Evolutionary conservation across 2,888 invertebrate species (phyloP), one percentile per base, ranked within the genome.

Genomic region (Ichneumon xanthorius): DNA sequence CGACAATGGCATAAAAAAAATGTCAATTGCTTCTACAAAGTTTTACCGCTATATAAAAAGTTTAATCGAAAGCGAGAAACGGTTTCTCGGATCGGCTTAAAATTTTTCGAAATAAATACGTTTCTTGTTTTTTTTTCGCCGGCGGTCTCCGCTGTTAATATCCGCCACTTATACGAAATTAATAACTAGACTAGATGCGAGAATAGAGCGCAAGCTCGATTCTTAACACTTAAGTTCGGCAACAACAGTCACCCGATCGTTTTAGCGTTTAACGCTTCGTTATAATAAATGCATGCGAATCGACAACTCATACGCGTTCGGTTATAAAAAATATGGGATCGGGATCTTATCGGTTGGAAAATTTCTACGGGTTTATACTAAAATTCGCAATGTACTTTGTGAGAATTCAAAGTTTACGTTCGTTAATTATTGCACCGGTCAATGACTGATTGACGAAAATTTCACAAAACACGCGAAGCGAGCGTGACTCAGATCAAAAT

Each of bases 291-390:
- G 85, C 88, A 88, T 88, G 87, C 87, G 79, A 85, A 19, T 81
- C 76, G 75, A 73, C 82, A 86, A 84, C 75, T 80, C 85, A 76
- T 82, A 84, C 81, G 81, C 78, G 73, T 80, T 73, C 50, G 80
- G 73, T 79, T 86, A 80, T 80, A 78, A 71, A 84, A 85, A 70
- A 75, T 79, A 14, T 79, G 83, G 87, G 78, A 68, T 81, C 72
- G 79, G 85, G 84, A 86, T 71, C 73, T 77, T 84, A 71, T 84
- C 73, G 86, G 19, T 84, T 87, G 86, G 86, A 86, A 76, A 76
- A 40, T 71, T 40, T 76, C 88, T 88, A 88, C 88, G 78, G 88
- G 88, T 81, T 80, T 85, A 67, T 53, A 82, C 88, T 87, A 88
- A 82, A 81, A 72, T 71, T 82, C 72, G 84, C 85, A 85, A 78